Evolutionary conservation across 1,140 invertebrate species (phyloP), one percentile per base, ranked within the genome.

Genomic region (Hyposmocoma kahamanoa): DNA sequence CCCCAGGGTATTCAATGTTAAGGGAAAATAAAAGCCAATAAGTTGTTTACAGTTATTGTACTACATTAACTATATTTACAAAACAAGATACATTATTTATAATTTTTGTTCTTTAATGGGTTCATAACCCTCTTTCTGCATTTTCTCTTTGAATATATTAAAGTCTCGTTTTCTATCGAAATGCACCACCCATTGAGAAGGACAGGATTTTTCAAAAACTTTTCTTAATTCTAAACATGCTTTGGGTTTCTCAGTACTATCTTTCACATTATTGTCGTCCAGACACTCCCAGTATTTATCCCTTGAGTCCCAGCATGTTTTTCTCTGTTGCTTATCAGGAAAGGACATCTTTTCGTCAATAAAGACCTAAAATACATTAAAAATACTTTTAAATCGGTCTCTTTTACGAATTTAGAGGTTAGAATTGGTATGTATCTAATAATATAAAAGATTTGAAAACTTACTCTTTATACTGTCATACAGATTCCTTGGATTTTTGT

Each of bases 221-320:
- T 92, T 91, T 49, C 95, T 90, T 56, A 94, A 82, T 69, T 93
- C 87, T 54, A 84, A 71, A 84, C 96, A 98, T 44, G 89, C 88
- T 55, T 87, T 87, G 6, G 88, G 86, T 42, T 64, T 70, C 24
- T 77, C 60, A 24, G 80, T 63, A 59, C 60, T 77, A 60, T 87
- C 84, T 73, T 86, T 81, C 45, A 86, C 63, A 55, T 85, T 83
- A 51, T 89, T 73, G 83, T 90, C 65, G 79, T 96, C 94, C 48
- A 98, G 86, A 86, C 97, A 98, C 59, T 94, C 90, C 95, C 96
- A 98, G 79, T 95, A 97, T 34, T 89, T 86, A 86, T 98, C 96
- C 65, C 95, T 89, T 50, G 92, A 89, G 55, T 87, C 84, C 96
- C 96, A 98, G 86, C 97, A 98, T 65, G 87, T 88, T 70, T 91